Evolutionary conservation across 1,140 invertebrate genomes (phyloP).

Genomic region (Telenomus remus): DNA sequence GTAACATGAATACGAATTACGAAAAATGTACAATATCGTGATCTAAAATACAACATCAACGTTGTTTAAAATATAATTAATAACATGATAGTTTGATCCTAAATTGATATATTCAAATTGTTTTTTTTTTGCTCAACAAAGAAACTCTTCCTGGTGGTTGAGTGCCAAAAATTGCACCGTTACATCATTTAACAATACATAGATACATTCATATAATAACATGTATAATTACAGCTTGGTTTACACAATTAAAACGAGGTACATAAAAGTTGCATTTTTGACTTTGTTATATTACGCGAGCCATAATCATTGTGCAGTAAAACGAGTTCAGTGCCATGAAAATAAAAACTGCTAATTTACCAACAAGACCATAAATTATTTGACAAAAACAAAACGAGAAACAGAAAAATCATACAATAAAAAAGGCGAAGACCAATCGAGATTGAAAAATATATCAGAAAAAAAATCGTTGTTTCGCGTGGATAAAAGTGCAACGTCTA

Average conservation of each 20-base stretch:
- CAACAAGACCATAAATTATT: no score
- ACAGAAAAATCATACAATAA: no score
- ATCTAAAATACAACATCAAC: slow-evolving; percentile 1
- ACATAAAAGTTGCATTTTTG: slow-evolving; percentile 9
- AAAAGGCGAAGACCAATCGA: not conserved
- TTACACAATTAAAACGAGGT: slow-evolving; percentile 14
- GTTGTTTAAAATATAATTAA: not conserved
- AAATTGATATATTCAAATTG: no score
- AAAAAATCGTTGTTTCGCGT: not conserved
- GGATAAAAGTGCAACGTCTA: not conserved
- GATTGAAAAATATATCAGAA: not conserved
- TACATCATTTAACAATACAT: slow-evolving; percentile 21
- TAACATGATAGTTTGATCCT: not conserved
- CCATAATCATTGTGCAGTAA: not conserved
- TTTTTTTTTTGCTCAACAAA: slow-evolving; percentile 6
- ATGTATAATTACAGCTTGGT: slow-evolving; percentile 29
- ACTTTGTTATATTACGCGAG: slow-evolving; percentile 1
- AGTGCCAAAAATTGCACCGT: slow-evolving; percentile 13
- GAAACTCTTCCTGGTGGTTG: not conserved
- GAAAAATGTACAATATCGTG: slow-evolving; percentile 11
- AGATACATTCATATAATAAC: slow-evolving; percentile 31
- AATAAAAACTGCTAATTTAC: no score
- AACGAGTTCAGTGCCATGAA: no score
- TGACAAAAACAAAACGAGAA: no score
- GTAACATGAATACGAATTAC: slow-evolving; percentile 1